Evolutionary conservation across 2,113 vertebrate genomes (phyloP).

Genomic region (Apteryx owenii): DNA sequence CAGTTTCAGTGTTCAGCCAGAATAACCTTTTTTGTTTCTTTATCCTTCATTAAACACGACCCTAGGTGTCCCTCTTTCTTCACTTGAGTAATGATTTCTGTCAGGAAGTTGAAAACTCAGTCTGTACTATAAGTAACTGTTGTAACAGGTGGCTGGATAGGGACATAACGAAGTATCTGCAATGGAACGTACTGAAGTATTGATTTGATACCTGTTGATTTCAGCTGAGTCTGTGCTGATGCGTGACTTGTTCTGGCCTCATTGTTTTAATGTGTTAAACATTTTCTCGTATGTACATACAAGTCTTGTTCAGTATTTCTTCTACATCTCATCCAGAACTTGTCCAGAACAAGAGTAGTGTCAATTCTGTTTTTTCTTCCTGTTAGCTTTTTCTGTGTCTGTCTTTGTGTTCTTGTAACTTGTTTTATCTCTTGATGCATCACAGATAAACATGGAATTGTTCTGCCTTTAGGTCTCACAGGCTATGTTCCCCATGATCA

Average conservation of each 20-base stretch:
- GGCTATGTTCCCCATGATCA: not conserved
- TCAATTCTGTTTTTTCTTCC: not conserved
- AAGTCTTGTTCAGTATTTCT: not conserved
- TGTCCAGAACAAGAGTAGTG: too few species aligned
- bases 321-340: not conserved
- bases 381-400: not conserved
- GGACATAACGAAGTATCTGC: not conserved
- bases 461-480: not conserved
- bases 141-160: not conserved
- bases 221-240: not conserved
- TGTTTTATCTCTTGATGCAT: not conserved
- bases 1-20: not conserved
- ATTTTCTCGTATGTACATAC: fast-evolving
- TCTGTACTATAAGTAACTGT: not conserved
- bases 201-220: not conserved
- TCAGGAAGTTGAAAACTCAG: not conserved
- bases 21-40: not conserved
- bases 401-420: not conserved
- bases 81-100: conserved; percentile 19
- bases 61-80: conserved; percentile 62
- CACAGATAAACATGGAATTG: not conserved
- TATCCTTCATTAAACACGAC: conserved; percentile 44
- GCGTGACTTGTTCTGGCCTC: not conserved
- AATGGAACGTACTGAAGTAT: not conserved
- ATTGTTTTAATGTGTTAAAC: not conserved